Conservation (phyloP, 2,888 invertebrate species). For the Bimastos eiseni region DNA sequence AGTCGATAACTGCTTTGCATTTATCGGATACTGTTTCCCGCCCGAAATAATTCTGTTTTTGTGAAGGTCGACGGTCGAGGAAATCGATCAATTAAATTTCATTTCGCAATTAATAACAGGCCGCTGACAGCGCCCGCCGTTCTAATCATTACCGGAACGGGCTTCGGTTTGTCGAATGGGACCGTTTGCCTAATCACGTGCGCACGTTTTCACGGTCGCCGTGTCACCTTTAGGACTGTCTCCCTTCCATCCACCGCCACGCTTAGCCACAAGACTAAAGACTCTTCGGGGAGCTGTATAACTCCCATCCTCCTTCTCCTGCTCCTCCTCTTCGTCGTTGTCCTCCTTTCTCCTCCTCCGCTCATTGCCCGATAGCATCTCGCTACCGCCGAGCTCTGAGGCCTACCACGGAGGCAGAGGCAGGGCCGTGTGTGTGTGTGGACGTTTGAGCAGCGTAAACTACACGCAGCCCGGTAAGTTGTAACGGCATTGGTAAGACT, state of each 20-base stretch:
- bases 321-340: background rate
- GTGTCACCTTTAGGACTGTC: background rate
- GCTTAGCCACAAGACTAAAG: background rate
- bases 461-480: background rate
- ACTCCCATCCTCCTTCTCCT: background rate
- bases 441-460: background rate
- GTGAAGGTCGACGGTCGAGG: background rate
- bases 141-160: constrained; percentile 13
- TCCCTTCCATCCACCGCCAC: background rate
- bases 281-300: background rate
- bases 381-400: background rate
- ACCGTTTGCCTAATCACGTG: background rate
- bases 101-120: background rate
- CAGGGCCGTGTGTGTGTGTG: background rate
- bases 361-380: background rate
- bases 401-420: background rate
- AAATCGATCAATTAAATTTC: constrained; percentile 13
- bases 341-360: background rate
- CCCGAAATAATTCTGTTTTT: constrained; percentile 1
- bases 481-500: background rate
- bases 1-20: background rate
- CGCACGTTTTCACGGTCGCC: background rate
- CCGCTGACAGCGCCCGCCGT: background rate
- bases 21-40: constrained; percentile 13
- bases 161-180: background rate